Percentiles rank a stretch among this genome's conserved stretches.
These are phyloP conservation scores for Malacosoma neustria DNA, from an alignment of 2,888 invertebrate genomes.

Conservation along the genomic window DNA sequence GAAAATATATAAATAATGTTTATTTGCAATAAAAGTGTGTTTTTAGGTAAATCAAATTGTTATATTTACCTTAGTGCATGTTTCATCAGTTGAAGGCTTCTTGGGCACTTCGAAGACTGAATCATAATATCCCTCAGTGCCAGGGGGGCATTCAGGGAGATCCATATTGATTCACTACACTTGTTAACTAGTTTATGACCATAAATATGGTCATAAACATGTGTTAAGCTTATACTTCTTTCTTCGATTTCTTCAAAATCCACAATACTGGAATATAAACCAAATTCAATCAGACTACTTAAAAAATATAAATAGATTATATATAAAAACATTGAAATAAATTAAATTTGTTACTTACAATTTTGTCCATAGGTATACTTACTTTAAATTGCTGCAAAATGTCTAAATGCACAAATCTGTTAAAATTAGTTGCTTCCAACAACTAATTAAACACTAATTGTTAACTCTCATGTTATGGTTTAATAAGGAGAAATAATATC, in stretches of 20 bases:
- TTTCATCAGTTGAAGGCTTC: constrained; percentile 36
- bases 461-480: too few species aligned
- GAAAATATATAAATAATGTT: neutral
- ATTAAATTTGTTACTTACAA: constrained; percentile 49
- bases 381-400: constrained; percentile 10
- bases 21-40: neutral
- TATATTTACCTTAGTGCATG: constrained; percentile 66
- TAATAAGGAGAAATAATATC: too few species aligned
- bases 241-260: constrained; percentile 21
- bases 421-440: neutral
- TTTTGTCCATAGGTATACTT: constrained; percentile 23
- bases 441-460: too few species aligned
- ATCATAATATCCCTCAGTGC: constrained; percentile 65
- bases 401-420: neutral
- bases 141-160: constrained; percentile 64
- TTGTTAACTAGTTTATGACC: constrained; percentile 53
- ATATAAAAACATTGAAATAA: constrained; percentile 21
- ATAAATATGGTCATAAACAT: constrained; percentile 43
- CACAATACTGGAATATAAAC: constrained; percentile 43
- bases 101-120: constrained; percentile 51
- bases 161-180: constrained; percentile 69
- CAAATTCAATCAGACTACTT: constrained; percentile 11
- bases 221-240: constrained; percentile 24
- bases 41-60: constrained; percentile 8
- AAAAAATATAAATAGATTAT: neutral